These are phyloP conservation scores for Trissonchulus sp. DNA, from an alignment of 2,888 invertebrate species.

Conservation along the genomic window DNA sequence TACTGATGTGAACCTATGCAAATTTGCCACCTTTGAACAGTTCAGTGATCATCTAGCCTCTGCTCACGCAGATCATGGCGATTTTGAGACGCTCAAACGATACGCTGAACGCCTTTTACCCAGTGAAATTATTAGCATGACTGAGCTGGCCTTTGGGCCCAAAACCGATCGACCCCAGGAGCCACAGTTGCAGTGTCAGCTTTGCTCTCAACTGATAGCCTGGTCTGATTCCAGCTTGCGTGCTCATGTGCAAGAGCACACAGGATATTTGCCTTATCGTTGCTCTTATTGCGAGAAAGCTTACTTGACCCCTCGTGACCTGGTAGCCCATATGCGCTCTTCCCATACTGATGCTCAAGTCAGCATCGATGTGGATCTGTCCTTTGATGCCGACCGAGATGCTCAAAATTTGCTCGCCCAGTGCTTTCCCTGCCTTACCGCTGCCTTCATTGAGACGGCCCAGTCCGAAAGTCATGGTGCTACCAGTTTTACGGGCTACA, in stretches of 20 bases:
- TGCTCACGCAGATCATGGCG: not conserved
- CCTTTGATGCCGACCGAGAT: not conserved
- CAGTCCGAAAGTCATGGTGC: not conserved
- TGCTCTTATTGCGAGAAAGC: not conserved
- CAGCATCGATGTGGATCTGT: not conserved
- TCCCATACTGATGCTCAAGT: not conserved
- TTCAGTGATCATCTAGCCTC: not conserved
- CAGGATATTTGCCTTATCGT: constrained; percentile 12
- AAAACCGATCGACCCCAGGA: too few species aligned
- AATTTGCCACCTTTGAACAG: not conserved
- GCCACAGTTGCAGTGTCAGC: not conserved
- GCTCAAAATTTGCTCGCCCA: not conserved
- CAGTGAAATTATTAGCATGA: not conserved
- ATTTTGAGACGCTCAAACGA: not conserved
- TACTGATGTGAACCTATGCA: too few species aligned
- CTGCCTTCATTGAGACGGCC: not conserved
- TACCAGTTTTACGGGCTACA: not conserved
- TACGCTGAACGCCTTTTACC: not conserved
- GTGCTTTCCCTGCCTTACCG: constrained; percentile 5
- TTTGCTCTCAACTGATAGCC: not conserved
- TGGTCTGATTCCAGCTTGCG: not conserved
- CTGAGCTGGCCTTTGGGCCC: not conserved
- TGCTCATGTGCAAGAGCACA: constrained; percentile 3
- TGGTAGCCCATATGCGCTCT: not conserved
- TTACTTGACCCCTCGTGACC: not conserved